Evolutionary conservation across 1,140 invertebrate species (phyloP), one percentile per base, ranked within the genome.

Genomic region (Prorops nasuta): DNA sequence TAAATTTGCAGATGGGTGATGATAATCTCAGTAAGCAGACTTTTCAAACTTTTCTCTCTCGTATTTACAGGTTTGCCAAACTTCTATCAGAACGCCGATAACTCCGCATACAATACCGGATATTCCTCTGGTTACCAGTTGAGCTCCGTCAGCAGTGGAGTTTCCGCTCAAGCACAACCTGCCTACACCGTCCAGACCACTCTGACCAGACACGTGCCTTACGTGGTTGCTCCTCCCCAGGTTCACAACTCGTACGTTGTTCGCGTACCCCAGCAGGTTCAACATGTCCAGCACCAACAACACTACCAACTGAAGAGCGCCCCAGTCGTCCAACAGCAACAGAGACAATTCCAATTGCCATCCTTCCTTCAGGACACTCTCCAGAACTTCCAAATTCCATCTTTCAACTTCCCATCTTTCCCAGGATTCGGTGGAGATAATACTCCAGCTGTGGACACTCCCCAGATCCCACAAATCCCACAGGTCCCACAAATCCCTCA

Each of bases 331-430:
- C 24, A 28, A 10, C 24, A 6, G 4, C 24, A 28, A 28, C 24
- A 28, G 24, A 28, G 10, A 28, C 24, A 28, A 10, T 28, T 28
- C 24, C 10, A 4, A 4, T 10, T 28, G 4, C 24, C 24, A 28
- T 4, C 24, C 10, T 4, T 8, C 0, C 31, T 48, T 3, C 20
- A n/a, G 10, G 36, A 34, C 9, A 3, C 20, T 1, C 21, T 55
- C 41, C 7, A 38, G 6, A 47, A 17, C 3, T 28, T 59, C 2
- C 15, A 21, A 8, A 7, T 60, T 7, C 46, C 57, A 0, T 49
- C 46, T 1, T 35, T 57, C n/a, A n/a, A n/a, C n/a, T 15, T 34
- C 34, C 7, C 47, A 58, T n/a, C 19, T 54, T 7, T 37, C 56
- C n/a, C 18, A 45, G 6, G 46, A 44, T 28, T 20, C 42, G 3